Evolutionary conservation across 2,113 vertebrate genomes (phyloP).

Genomic region (Polyodon spathula): DNA sequence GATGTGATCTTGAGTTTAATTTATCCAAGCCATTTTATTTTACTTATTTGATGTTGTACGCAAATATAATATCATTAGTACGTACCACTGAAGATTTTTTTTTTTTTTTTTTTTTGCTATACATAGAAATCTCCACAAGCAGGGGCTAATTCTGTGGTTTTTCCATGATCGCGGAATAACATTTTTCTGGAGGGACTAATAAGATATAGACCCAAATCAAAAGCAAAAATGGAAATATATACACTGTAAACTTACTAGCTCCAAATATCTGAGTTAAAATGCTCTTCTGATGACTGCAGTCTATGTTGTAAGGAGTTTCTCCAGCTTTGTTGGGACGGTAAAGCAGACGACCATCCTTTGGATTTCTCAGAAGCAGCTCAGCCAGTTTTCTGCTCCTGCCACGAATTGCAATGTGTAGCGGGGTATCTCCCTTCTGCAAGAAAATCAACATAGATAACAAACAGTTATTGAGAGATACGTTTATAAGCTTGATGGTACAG

Average conservation of each 20-base stretch:
- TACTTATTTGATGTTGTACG: no score
- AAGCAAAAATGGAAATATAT: neutral
- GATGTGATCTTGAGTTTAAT: no score
- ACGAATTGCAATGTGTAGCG: slow-evolving; percentile 91
- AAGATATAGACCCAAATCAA: neutral
- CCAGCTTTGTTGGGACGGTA: slow-evolving; percentile 94
- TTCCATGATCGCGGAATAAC: no score
- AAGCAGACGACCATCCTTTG: slow-evolving; percentile 89
- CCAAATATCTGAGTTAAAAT: slow-evolving; percentile 98
- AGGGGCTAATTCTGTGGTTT: no score
- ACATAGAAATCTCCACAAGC: no score
- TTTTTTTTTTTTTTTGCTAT: no score
- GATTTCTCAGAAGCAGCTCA: slow-evolving; percentile 87
- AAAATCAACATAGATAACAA: neutral
- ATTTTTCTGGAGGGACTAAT: neutral
- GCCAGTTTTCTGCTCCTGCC: slow-evolving; percentile 91
- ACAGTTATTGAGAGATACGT: neutral
- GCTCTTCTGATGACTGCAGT: slow-evolving; percentile 97
- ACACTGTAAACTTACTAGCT: slow-evolving; percentile 67
- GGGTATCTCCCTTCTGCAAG: slow-evolving; percentile 87
- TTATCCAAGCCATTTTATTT: no score
- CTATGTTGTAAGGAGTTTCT: slow-evolving; percentile 96
- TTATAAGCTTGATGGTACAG: no score
- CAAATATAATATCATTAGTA: no score
- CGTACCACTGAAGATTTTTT: no score